Evolutionary conservation across 2,113 vertebrate species (phyloP), one percentile per base, ranked within the genome.

Genomic region (Anthoscopus minutus): DNA sequence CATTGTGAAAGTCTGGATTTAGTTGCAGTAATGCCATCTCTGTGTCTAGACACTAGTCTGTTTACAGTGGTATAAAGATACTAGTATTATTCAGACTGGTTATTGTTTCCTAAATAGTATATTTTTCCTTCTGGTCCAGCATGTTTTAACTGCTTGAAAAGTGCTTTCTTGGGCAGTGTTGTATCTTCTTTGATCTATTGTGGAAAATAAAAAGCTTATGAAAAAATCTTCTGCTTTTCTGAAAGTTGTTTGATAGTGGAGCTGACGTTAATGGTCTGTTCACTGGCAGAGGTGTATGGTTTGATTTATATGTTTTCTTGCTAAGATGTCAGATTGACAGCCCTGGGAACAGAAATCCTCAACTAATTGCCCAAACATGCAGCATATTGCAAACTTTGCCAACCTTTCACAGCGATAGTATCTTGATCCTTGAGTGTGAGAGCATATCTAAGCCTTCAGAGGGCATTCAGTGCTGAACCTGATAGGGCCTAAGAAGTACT

Each of bases 251-350:
- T 91, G 35, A 51, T 78, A 81, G 47, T 15, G 17, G 47, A 88
- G 79, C 69, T 96, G 85, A 81, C 31, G 18, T 80, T 92, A 90
- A 83, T 70, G 60, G 71, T 89, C 74, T 66, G 56, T 71, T 96
- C 22, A 42, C 66, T 89, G 66, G 70, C 70, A 72, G 58, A 80
- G 42, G n/a, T 76, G 19, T 85, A 79, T 21, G 1, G 38, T 92
- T 96, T 89, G 88, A 86, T 96, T 89, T 94, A 89, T 95, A 44
- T 89, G 64, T 93, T 96, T 94, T 91, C 74, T 79, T 92, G 64
- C 93, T 78, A 35, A 86, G 18, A 72, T 70, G 85, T 88, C 67
- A 91, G 67, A 93, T 31, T 94, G 93, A 93, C 84, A 95, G 79
- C 71, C 79, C 67, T 96, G 76, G 89, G 93, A 95, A 94, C 88